Evolutionary conservation across 2,797 vertebrate genomes (phyloP).

Genomic region (Acropternis orthonyx): DNA sequence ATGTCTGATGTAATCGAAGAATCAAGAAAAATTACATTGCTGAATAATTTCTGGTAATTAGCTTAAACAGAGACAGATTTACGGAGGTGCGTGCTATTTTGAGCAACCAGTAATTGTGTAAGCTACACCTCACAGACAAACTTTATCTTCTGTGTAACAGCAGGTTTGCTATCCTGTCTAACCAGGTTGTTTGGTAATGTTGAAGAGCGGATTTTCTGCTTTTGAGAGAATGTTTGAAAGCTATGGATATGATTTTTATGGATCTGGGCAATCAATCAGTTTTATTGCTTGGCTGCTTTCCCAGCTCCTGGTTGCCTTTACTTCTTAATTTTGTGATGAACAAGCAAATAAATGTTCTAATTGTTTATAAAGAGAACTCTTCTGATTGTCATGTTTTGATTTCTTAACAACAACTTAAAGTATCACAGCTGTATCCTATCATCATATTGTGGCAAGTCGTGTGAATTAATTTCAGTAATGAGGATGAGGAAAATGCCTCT

Average conservation of each 20-base stretch:
- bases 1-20: neutral
- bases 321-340: conserved; percentile 25
- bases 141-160: neutral
- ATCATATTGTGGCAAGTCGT: conserved; percentile 39
- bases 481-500: conserved; percentile 13
- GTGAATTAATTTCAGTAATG: conserved; percentile 49
- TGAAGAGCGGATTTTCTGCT: conserved; percentile 28
- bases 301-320: conserved; percentile 34
- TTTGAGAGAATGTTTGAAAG: conserved; percentile 57
- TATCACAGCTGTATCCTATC: conserved; percentile 20
- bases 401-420: conserved; percentile 37
- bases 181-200: neutral
- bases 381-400: conserved; percentile 58
- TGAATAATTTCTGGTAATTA: conserved; percentile 22
- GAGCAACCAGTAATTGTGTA: neutral
- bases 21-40: neutral
- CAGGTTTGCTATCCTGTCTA: neutral
- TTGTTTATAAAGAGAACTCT: conserved; percentile 9
- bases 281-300: conserved; percentile 58
- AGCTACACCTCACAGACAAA: neutral
- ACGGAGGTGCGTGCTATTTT: neutral
- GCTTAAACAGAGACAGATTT: neutral
- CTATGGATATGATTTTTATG: conserved; percentile 28
- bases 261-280: conserved; percentile 37
- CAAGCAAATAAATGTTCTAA: conserved; percentile 50